Evolutionary conservation across 2,797 vertebrate species (phyloP).

Genomic region (Adrianichthys oophorus): DNA sequence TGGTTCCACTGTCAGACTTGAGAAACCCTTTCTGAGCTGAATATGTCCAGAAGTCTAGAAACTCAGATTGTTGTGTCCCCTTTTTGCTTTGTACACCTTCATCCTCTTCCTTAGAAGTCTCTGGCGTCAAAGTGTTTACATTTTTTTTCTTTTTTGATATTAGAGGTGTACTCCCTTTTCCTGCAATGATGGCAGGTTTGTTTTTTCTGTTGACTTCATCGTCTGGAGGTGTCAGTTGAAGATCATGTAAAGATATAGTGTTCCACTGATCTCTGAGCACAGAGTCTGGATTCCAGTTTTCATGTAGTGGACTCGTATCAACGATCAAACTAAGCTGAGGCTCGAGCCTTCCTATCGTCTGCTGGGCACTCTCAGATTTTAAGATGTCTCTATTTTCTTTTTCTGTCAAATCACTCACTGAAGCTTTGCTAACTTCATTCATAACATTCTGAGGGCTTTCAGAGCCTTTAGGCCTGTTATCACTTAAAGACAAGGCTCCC

Average conservation of each 20-base stretch:
- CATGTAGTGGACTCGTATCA: conserved; percentile 54
- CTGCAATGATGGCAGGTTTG: conserved; percentile 4
- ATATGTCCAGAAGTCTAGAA: conserved; percentile 72
- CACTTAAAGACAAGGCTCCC: conserved; percentile 62
- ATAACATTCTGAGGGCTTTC: conserved; percentile 76
- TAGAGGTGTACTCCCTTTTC: conserved; percentile 32
- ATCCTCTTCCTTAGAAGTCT: conserved; percentile 74
- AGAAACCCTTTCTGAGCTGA: conserved; percentile 71
- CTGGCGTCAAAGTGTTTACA: conserved; percentile 65
- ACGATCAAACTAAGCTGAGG: conserved; percentile 71
- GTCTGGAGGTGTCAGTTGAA: conserved; percentile 72
- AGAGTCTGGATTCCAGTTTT: conserved; percentile 57
- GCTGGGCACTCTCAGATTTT: conserved; percentile 28
- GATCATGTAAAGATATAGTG: conserved; percentile 48
- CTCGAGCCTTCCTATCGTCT: conserved; percentile 49
- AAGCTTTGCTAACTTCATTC: conserved; percentile 51
- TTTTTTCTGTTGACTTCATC: conserved; percentile 33
- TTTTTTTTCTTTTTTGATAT: conserved; percentile 40
- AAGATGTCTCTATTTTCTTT: conserved; percentile 27
- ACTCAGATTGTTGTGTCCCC: conserved; percentile 44
- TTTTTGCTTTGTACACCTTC: conserved; percentile 51
- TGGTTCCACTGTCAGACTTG: conserved; percentile 68
- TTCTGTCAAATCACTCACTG: conserved; percentile 20
- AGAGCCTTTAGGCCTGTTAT: conserved; percentile 73
- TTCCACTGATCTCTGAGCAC: conserved; percentile 56